A percentile compares a stretch with the other conserved stretches of the same genome.
These are phyloP conservation scores for Saccopteryx leptura DNA, from an alignment of 2,113 vertebrate genomes.

Conservation along the genomic window DNA sequence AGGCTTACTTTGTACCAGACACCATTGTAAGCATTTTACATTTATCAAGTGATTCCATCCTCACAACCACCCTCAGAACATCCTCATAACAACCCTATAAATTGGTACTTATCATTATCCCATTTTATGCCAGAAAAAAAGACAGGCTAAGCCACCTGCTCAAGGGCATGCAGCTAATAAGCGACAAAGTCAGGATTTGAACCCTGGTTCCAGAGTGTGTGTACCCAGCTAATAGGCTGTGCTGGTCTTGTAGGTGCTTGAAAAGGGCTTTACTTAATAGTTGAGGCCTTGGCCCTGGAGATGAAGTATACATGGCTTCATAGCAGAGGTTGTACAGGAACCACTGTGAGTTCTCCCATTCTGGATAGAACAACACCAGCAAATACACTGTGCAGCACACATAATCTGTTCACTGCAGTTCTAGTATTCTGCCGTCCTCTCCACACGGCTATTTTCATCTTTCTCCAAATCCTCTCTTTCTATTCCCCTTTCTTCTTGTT, in stretches of 20 bases:
- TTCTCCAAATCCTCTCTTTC: not conserved
- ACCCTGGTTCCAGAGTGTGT: not conserved
- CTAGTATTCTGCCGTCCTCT: not conserved
- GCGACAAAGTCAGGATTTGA: not conserved
- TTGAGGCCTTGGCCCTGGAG: not conserved
- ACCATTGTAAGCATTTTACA: not conserved
- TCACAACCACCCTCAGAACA: not conserved
- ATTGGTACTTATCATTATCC: not conserved
- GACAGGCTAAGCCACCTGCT: not conserved
- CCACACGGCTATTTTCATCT: not conserved
- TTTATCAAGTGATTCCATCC: not conserved
- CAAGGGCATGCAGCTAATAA: not conserved
- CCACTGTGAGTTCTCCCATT: not conserved
- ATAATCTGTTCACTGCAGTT: rapidly evolving
- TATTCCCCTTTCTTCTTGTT: not conserved
- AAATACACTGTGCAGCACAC: rapidly evolving
- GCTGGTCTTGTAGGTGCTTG: not conserved
- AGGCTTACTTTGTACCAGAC: not conserved
- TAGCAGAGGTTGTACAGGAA: not conserved
- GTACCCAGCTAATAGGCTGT: not conserved
- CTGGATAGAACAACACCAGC: not conserved
- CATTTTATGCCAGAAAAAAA: not conserved
- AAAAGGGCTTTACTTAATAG: not conserved
- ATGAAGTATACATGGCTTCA: not conserved
- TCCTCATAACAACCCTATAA: not conserved